Evolutionary conservation across 2,888 invertebrate species (phyloP).

Genomic region (Sclerodermus sp.): DNA sequence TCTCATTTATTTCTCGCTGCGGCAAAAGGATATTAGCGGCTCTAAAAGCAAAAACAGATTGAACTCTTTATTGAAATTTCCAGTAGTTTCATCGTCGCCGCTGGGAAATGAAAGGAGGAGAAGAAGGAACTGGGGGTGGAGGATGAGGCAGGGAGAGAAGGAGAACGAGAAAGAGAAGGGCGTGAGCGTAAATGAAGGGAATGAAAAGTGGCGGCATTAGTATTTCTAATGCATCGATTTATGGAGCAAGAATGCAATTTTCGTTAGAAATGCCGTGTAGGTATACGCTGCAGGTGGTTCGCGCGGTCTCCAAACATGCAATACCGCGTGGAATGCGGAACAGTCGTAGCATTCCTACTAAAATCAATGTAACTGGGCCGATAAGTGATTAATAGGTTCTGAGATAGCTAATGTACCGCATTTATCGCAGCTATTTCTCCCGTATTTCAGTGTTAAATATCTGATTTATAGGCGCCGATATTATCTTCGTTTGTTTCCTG

Average conservation of each 20-base stretch:
- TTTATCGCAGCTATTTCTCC: conserved; percentile 38
- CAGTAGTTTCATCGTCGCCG: too few relatives aligned
- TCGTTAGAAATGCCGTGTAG: too few relatives aligned
- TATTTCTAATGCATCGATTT: too few relatives aligned
- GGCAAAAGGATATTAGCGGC: too few relatives aligned
- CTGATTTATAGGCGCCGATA: conserved; percentile 34
- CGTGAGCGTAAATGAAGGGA: background rate
- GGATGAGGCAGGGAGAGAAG: conserved; percentile 7
- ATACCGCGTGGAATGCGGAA: conserved; percentile 34
- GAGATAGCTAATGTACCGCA: conserved; percentile 25
- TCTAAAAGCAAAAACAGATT: too few relatives aligned
- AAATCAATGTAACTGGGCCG: conserved; percentile 45
- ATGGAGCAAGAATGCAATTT: too few relatives aligned
- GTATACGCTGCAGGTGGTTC: too few relatives aligned
- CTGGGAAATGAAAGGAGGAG: conserved; percentile 1
- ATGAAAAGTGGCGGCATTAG: too few relatives aligned
- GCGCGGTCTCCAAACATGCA: conserved; percentile 10
- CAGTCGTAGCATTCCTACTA: conserved; percentile 39
- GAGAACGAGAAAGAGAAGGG: too few relatives aligned
- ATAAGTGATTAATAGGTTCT: conserved; percentile 38
- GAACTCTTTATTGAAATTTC: too few relatives aligned
- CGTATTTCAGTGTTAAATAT: conserved; percentile 40
- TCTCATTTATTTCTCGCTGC: too few relatives aligned
- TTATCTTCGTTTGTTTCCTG: conserved; percentile 35
- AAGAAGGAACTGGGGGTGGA: too few relatives aligned